Conservation (phyloP, 2,113 vertebrate species). For the Syngnathus typhle region DNA sequence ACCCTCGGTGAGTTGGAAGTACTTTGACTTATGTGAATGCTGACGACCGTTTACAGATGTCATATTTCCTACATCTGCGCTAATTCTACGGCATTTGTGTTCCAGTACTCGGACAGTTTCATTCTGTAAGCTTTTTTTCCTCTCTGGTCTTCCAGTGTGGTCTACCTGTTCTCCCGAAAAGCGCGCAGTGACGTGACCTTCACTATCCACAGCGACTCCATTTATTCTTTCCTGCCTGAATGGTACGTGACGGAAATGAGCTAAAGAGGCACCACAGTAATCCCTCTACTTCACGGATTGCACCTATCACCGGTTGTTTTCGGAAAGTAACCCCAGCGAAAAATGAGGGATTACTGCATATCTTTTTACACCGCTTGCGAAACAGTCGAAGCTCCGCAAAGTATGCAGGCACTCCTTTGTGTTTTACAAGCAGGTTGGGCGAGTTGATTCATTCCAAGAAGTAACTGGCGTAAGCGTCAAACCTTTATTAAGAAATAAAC, state of each 20-base stretch:
- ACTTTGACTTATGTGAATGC: not conserved
- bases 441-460: too few species aligned
- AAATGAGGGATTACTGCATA: too few species aligned
- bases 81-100: not conserved
- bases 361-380: not conserved
- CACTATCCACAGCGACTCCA: conserved; percentile 71
- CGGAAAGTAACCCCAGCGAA: too few species aligned
- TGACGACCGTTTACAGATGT: not conserved
- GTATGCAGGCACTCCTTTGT: not conserved
- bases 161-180: conserved; percentile 81
- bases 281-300: too few species aligned
- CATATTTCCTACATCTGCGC: too few species aligned
- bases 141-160: conserved; percentile 61
- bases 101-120: too few species aligned
- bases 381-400: not conserved
- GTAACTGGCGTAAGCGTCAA: not conserved
- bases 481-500: not conserved
- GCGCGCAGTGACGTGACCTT: conserved; percentile 75
- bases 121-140: not conserved
- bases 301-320: too few species aligned
- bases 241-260: conserved; percentile 76
- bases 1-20: conserved; percentile 70
- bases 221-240: conserved; percentile 73
- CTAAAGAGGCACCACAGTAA: conserved; percentile 5
- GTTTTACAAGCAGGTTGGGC: not conserved